Conservation (phyloP, 2,113 vertebrate genomes). For the Ariopsis seemanni region DNA sequence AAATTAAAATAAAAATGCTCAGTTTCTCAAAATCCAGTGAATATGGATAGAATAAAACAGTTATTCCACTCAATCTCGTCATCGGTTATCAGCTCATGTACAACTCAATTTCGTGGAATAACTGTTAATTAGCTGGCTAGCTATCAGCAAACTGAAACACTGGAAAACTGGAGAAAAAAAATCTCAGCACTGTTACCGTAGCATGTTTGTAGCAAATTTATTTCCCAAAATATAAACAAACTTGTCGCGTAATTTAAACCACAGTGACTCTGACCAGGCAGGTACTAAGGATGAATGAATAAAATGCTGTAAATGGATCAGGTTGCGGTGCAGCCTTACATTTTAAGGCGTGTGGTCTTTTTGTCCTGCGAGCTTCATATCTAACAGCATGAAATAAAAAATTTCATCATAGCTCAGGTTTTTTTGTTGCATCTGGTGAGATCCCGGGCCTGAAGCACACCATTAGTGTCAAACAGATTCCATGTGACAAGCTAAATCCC, state of each 20-base stretch:
- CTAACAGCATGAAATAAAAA: not conserved
- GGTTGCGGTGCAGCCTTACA: not conserved
- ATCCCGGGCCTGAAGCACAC: not conserved
- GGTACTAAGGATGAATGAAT: not conserved
- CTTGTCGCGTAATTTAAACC: not conserved
- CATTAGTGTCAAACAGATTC: not conserved
- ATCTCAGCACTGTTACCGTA: not conserved
- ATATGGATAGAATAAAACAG: too few relatives aligned
- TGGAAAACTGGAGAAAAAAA: too few relatives aligned
- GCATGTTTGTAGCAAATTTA: not conserved
- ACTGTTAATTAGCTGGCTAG: not conserved
- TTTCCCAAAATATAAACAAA: not conserved
- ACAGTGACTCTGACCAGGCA: not conserved
- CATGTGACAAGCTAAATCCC: not conserved
- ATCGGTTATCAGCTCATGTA: too few relatives aligned
- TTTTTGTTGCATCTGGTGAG: not conserved
- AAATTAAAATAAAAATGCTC: too few relatives aligned
- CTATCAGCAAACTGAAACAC: not conserved
- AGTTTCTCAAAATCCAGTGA: too few relatives aligned
- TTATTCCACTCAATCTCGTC: too few relatives aligned
- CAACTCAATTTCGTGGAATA: too few relatives aligned
- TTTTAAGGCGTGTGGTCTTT: not conserved
- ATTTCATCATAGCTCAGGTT: not conserved
- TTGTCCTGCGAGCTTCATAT: not conserved
- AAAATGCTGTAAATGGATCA: not conserved